Evolutionary conservation across 2,113 vertebrate genomes (phyloP).

Genomic region (Eptesicus fuscus): DNA sequence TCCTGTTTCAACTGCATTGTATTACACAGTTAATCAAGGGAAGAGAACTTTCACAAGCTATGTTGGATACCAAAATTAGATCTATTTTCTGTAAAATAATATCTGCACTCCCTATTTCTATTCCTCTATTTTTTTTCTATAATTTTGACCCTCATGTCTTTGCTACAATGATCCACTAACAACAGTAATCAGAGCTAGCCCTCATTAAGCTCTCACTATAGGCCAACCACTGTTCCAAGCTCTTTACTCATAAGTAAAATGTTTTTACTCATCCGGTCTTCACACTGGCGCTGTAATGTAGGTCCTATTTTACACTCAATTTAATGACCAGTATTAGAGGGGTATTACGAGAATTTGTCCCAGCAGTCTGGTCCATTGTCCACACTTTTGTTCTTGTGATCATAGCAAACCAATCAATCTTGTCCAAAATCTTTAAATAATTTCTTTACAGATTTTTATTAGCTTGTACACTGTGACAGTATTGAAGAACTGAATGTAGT

Average conservation of each 20-base stretch:
- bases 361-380: not conserved
- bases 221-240: not conserved
- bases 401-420: not conserved
- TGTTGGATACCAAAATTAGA: not conserved
- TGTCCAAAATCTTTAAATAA: not conserved
- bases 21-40: not conserved
- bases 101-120: not conserved
- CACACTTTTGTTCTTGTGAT: not conserved
- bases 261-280: not conserved
- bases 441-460: not conserved
- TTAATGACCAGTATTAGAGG: not conserved
- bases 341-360: not conserved
- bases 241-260: not conserved
- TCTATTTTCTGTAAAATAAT: not conserved
- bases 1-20: not conserved
- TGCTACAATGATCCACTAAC: fast-evolving
- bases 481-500: not conserved
- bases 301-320: not conserved
- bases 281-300: too few species aligned
- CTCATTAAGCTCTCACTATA: not conserved
- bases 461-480: not conserved
- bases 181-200: not conserved
- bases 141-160: not conserved
- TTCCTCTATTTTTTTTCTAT: not conserved
- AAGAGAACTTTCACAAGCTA: not conserved